Base-by-base conservation (phyloP, 2,113 vertebrate species). In the Nerophis ophidion region DNA sequence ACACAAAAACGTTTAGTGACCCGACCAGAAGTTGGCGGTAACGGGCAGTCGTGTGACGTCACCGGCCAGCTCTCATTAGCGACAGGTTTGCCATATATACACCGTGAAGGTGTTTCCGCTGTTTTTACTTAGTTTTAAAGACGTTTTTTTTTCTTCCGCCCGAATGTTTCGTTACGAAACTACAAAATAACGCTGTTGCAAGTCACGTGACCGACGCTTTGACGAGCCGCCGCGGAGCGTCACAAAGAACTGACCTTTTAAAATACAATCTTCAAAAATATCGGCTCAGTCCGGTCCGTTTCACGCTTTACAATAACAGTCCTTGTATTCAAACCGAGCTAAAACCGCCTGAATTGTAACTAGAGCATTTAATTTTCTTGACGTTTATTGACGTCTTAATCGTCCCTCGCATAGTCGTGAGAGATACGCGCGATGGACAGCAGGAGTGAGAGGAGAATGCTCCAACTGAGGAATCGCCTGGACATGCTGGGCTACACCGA, bases 401-500 rank as follows among this genome's bases (percentile, higher is more conserved):
- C n/a, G 34, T 54, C 7, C 38, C 10, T 40, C 38, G 38, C 38
- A 40, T 9, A 8, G 6, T 54, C 1, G 14, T 38, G 36, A 6
- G 36, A 56, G 54, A 40, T 7, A 9, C 17, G 42, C 71, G 63
- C 45, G 60, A 86, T 86, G 84, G 81, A 52, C 72, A 76, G 88
- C 71, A 91, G 66, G 45, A 92, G 91, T 7, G 95, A 99, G 76
- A 89, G 92, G 71, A 96, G 93, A 57, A 97, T 95, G 2, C 0
- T 92, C 58, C 94, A 92, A 67, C 82, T 99, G 71, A 89, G 95
- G 58, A 97, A 94, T 60, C 93, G 92, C 38, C 79, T 99, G 57
- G 93, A 99, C 83, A 95, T 95, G 63, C 79, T 99, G 82, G 96
- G 96, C 13, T 99, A 98, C 83, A 85, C 87, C n/a, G 93, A 98